phyloP scores from a whole-genome alignment of 2,888 invertebrate species.

The Lordiphosa fenestrarum region DNA sequence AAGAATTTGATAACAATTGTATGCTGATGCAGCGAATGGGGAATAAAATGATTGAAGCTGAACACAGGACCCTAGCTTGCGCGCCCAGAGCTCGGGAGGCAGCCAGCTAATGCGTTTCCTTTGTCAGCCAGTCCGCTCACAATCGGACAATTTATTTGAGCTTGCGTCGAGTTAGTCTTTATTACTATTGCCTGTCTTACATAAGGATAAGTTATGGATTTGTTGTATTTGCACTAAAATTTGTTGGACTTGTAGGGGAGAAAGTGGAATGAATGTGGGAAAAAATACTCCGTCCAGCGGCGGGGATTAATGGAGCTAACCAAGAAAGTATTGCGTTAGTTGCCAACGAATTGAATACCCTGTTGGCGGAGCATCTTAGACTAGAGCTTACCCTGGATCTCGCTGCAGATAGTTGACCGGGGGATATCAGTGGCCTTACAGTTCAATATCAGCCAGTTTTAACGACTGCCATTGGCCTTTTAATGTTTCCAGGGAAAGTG shows the following conservation, averaged over 20 bases:
- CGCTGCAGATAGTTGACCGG: too few species aligned
- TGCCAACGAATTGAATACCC: background rate
- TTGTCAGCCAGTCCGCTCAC: slow-evolving; percentile 52
- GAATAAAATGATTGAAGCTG: background rate
- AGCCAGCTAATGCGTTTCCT: slow-evolving; percentile 63
- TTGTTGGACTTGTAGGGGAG: slow-evolving; percentile 1
- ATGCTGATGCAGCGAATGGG: background rate
- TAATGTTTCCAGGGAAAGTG: too few species aligned
- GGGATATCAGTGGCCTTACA: too few species aligned
- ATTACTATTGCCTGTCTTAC: slow-evolving; percentile 68
- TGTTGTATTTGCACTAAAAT: slow-evolving; percentile 29
- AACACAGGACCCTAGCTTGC: background rate
- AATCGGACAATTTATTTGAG: slow-evolving; percentile 59
- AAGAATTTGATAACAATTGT: too few species aligned
- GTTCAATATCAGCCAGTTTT: too few species aligned
- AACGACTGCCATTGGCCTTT: too few species aligned
- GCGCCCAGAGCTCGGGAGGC: slow-evolving; percentile 3
- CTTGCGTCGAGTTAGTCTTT: slow-evolving; percentile 50
- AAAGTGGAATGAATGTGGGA: background rate
- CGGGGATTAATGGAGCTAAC: slow-evolving; percentile 22
- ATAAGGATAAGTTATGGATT: slow-evolving; percentile 60
- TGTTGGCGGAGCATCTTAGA: too few species aligned
- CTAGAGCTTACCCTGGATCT: too few species aligned
- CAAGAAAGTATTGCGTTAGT: slow-evolving; percentile 6
- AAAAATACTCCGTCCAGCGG: too few species aligned